phyloP scores from a whole-genome alignment of 2,113 vertebrate species.

The Hymenochirus boettgeri region DNA sequence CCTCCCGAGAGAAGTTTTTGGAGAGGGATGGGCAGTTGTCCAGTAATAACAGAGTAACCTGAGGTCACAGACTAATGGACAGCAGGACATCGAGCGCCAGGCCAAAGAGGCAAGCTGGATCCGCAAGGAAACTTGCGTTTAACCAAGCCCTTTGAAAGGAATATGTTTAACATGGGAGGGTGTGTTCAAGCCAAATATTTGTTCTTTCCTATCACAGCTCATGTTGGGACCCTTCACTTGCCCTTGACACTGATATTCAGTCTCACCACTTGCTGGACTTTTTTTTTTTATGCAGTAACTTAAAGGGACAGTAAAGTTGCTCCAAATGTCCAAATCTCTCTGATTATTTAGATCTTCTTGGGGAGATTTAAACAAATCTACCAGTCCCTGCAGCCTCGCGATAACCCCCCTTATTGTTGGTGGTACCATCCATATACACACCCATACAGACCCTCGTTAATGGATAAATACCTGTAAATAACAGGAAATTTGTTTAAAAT shows the following conservation, averaged over 20 bases:
- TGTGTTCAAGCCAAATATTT: constrained; percentile 30
- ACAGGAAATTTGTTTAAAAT: no score
- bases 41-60: constrained; percentile 15
- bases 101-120: not conserved
- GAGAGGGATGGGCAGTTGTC: not conserved
- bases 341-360: no score
- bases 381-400: no score
- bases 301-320: no score
- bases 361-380: no score
- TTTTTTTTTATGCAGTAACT: no score
- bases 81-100: constrained; percentile 6
- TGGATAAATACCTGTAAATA: no score
- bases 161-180: not conserved
- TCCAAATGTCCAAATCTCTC: no score
- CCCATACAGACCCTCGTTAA: no score
- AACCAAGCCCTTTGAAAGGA: not conserved
- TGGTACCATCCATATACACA: no score
- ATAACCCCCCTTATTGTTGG: no score
- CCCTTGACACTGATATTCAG: not conserved
- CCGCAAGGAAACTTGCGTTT: not conserved
- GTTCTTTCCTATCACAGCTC: not conserved
- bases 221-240: not conserved
- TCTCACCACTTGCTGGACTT: not conserved
- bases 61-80: not conserved
- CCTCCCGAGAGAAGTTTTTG: not conserved